These are phyloP conservation scores for Furnarius figulus DNA, from an alignment of 2,113 vertebrate species.

Conservation along the genomic window DNA sequence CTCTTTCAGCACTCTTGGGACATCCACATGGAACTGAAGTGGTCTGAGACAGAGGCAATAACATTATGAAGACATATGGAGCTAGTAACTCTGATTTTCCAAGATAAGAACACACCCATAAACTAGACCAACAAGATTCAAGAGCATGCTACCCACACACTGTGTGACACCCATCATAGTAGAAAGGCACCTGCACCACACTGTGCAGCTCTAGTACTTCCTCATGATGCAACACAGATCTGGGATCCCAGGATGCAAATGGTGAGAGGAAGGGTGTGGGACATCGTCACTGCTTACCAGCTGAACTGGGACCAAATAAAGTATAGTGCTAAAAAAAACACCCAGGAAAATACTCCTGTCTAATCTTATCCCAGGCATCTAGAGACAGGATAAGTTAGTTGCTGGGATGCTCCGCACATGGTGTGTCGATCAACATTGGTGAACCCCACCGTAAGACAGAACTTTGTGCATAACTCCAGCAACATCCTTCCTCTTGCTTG, in stretches of 20 bases:
- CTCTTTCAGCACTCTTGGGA: not conserved
- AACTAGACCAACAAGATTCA: constrained; percentile 36
- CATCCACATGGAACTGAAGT: not conserved
- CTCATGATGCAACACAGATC: not conserved
- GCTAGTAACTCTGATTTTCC: not conserved
- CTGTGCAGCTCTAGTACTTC: not conserved
- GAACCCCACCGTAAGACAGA: not conserved
- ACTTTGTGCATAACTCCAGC: not conserved
- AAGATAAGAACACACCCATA: constrained; percentile 29
- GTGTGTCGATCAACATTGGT: not conserved
- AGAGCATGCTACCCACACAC: not conserved
- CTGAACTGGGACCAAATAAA: not conserved
- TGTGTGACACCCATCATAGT: not conserved
- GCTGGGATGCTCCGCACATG: not conserved
- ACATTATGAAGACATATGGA: not conserved
- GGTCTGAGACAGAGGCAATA: not conserved
- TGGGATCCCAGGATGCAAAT: not conserved
- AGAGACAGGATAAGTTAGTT: not conserved
- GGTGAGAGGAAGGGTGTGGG: constrained; percentile 2
- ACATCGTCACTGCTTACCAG: not conserved
- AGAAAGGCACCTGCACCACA: not conserved
- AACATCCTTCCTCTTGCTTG: not conserved
- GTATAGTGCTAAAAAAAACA: not conserved
- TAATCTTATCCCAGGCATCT: not conserved
- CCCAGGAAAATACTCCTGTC: not conserved